Evolutionary conservation across 37 sponge, comb jelly and placozoan species (phyloP).

Genomic region (Cladorhizidae sp.): DNA sequence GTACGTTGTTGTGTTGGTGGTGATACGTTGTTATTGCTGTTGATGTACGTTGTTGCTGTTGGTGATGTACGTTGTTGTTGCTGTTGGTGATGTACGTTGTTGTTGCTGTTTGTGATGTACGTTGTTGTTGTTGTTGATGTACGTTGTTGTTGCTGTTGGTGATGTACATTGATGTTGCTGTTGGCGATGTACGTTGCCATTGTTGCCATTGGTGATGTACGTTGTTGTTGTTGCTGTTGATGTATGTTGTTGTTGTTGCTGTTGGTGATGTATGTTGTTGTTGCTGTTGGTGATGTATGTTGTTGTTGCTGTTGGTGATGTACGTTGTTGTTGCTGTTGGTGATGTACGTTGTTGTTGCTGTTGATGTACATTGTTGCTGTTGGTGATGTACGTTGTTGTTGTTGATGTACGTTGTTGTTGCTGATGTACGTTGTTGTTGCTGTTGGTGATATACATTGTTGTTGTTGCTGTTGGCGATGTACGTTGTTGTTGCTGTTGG

Average conservation of each 20-base stretch:
- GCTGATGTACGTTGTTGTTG: not conserved
- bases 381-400: not conserved
- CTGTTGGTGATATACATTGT: not conserved
- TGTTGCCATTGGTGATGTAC: too few relatives aligned
- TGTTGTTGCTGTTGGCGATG: not conserved
- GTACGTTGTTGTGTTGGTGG: too few relatives aligned
- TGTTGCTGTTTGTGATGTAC: not conserved
- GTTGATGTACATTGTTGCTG: not conserved
- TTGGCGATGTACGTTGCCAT: not conserved
- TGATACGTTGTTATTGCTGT: not conserved
- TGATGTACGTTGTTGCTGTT: not conserved
- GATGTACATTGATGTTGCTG: too few relatives aligned
- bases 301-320: not conserved
- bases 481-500: not conserved
- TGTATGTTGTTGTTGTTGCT: not conserved
- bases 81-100: not conserved
- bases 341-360: not conserved
- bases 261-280: not conserved
- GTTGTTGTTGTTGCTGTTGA: not conserved
- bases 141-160: not conserved
- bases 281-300: not conserved
- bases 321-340: not conserved
- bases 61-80: not conserved
- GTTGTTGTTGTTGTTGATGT: not conserved
- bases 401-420: too few relatives aligned